Evolutionary conservation across 2,888 invertebrate species (phyloP).

Genomic region (Automeris io): DNA sequence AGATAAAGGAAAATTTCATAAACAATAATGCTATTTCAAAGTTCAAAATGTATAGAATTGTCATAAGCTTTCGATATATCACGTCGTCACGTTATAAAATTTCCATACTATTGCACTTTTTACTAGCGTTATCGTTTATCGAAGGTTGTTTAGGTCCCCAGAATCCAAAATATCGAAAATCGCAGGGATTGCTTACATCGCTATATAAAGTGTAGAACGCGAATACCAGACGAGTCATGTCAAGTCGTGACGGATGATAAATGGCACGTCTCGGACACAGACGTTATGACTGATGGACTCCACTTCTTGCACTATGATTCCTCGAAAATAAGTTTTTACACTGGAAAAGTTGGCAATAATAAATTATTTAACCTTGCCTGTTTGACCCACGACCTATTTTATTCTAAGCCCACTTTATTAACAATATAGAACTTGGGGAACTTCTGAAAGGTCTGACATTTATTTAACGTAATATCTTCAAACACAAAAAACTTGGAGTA

Average conservation of each 20-base stretch:
- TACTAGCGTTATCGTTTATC: too few relatives aligned
- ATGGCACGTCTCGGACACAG: conserved; percentile 38
- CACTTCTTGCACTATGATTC: conserved; percentile 34
- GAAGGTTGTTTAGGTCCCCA: background rate
- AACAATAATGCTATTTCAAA: too few relatives aligned
- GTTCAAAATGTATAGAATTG: too few relatives aligned
- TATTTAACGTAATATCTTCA: too few relatives aligned
- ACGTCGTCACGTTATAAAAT: too few relatives aligned
- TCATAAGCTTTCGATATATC: too few relatives aligned
- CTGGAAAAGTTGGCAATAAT: conserved; percentile 16
- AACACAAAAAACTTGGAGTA: too few relatives aligned
- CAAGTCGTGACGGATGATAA: conserved; percentile 33
- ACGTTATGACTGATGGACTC: conserved; percentile 40
- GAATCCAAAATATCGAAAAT: background rate
- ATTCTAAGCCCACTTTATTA: conserved; percentile 2
- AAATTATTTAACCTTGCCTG: conserved; percentile 22
- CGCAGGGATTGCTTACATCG: conserved; percentile 5
- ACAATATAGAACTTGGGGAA: too few relatives aligned
- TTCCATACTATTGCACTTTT: too few relatives aligned
- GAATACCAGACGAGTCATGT: conserved; percentile 24
- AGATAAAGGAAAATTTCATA: too few relatives aligned
- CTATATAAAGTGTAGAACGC: conserved; percentile 11
- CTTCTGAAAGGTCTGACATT: too few relatives aligned
- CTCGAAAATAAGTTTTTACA: conserved; percentile 33
- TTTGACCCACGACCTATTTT: conserved; percentile 2